These are phyloP conservation scores for Drosophila prosaltans DNA, from an alignment of 1,140 invertebrate species.

Conservation along the genomic window DNA sequence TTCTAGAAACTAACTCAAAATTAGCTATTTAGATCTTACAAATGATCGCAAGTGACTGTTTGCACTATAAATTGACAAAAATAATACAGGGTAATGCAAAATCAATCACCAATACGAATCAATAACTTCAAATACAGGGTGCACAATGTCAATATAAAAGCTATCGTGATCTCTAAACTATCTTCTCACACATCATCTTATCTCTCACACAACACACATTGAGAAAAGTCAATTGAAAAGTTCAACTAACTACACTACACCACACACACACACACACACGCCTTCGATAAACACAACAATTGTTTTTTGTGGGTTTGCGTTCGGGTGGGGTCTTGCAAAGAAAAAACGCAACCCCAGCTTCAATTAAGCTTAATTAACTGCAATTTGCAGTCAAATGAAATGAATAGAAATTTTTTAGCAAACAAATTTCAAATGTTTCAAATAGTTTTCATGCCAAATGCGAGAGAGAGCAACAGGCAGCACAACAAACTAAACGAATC, in stretches of 20 bases:
- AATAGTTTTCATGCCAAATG: background rate
- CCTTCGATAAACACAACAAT: slow-evolving; percentile 27
- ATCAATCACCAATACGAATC: too few species aligned
- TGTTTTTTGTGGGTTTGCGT: slow-evolving; percentile 17
- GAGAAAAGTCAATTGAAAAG: slow-evolving; percentile 58
- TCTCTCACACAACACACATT: background rate
- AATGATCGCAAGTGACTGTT: too few species aligned
- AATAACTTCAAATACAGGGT: background rate
- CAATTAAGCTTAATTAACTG: slow-evolving; percentile 76
- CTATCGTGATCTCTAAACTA: background rate
- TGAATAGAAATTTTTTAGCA: slow-evolving; percentile 28
- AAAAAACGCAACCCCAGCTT: slow-evolving; percentile 39
- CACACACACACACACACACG: background rate
- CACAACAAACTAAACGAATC: slow-evolving; percentile 57
- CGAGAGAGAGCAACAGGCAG: slow-evolving; percentile 8
- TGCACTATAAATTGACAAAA: too few species aligned
- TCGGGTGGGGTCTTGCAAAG: slow-evolving; percentile 22
- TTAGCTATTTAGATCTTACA: too few species aligned
- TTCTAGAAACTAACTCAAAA: background rate
- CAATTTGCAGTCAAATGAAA: slow-evolving; percentile 54
- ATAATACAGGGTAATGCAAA: too few species aligned
- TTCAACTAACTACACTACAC: slow-evolving; percentile 47
- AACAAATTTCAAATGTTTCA: slow-evolving; percentile 23
- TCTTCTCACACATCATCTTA: background rate
- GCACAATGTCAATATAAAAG: background rate